phyloP scores from a whole-genome alignment of 2,113 vertebrate species.

The Chlamydotis undulata region DNA sequence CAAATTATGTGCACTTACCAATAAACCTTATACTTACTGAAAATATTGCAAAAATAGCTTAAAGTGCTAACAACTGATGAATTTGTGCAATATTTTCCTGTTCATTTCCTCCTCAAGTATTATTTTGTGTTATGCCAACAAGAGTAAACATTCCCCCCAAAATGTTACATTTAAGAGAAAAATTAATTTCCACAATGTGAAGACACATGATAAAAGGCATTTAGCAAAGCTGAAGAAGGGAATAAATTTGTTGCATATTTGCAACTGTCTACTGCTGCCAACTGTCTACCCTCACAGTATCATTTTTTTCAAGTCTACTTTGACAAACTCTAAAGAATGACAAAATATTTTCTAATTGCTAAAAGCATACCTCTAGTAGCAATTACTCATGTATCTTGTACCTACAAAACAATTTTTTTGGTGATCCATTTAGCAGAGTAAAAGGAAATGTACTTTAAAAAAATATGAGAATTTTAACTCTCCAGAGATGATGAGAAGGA shows the following conservation, averaged over 20 bases:
- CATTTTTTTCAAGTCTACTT: not conserved
- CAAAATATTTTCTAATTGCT: not conserved
- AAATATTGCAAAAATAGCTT: not conserved
- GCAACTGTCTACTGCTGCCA: not conserved
- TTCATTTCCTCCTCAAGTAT: not conserved
- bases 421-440: not conserved
- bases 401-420: not conserved
- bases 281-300: not conserved
- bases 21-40: not conserved
- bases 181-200: not conserved
- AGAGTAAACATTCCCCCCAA: not conserved
- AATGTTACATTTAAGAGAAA: not conserved
- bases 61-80: not conserved
- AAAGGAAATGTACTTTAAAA: not conserved
- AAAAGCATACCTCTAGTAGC: not conserved
- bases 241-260: not conserved
- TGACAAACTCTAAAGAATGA: not conserved
- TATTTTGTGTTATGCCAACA: not conserved
- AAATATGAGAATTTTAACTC: not conserved
- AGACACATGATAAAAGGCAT: not conserved
- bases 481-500: not conserved
- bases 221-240: not conserved
- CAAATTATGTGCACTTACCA: not conserved
- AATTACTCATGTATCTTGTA: not conserved
- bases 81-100: not conserved